Evolutionary conservation across 2,113 vertebrate species (phyloP), one percentile per base, ranked within the genome.

Genomic region (Chionodraco myersi): DNA sequence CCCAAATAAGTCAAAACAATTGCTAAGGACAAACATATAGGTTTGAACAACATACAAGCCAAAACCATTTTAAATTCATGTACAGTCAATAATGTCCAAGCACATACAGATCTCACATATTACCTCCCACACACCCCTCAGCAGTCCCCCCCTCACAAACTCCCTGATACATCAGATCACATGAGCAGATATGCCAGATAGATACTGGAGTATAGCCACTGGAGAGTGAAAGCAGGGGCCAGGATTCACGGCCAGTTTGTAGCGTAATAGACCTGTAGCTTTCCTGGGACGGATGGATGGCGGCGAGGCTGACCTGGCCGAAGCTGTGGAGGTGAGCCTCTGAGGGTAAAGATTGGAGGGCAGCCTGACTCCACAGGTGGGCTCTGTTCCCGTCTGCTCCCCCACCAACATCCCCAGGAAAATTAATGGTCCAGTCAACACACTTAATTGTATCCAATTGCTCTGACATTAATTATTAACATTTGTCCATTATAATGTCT

Each of bases 401-500:
- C 70, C 72, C 49, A 65, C 57, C 79, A 77, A 52, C 71, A 54
- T 58, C 79, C 85, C 66, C 59, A 79, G 84, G 91, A 92, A 94
- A 95, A 96, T 95, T 77, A 95, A 95, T 95, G 93, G 89, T 88
- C 87, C 88, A 93, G 90, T 92, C 93, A 80, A 84, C 91, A 49
- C 75, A 80, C 90, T 92, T 96, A 96, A 96, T 96, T 95, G 94
- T 92, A 89, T 94, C 91, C 94, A 93, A 95, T 95, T 95, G 89
- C 92, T 92, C 85, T 88, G 89, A 90, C 90, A 94, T 96, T 94
- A 95, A 95, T 96, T 95, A 95, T 95, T 95, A 94, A 95, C 84
- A 92, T 89, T 90, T 92, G 86, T 90, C 90, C 15, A 53, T 86
- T 47, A 65, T 79, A 79, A 84, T 70, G 7, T 86, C 90, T 41